These are phyloP conservation scores for Heterodera schachtii DNA, from an alignment of 1,140 invertebrate genomes.

Conservation along the genomic window DNA sequence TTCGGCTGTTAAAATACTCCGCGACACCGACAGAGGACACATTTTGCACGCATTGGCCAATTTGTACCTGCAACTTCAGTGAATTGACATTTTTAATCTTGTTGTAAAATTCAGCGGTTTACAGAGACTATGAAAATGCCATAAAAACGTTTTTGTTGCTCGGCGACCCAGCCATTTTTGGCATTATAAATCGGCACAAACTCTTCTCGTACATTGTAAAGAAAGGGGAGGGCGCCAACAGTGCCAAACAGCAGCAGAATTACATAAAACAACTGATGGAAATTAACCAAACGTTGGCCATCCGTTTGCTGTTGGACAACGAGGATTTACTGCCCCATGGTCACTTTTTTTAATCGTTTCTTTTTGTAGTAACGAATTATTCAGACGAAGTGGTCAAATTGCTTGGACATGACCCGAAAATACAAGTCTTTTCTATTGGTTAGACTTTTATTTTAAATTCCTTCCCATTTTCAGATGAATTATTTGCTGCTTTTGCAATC, in stretches of 20 bases:
- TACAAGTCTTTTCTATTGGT: conserved; percentile 65
- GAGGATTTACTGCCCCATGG: conserved; percentile 75
- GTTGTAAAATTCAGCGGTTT: conserved; percentile 77
- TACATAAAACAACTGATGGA: conserved; percentile 87
- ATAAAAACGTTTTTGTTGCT: conserved; percentile 83
- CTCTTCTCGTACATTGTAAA: conserved; percentile 42
- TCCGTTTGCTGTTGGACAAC: conserved; percentile 81
- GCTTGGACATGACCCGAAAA: conserved; percentile 76
- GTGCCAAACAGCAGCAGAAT: conserved; percentile 67
- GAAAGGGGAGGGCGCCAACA: not conserved
- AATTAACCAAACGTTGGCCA: conserved; percentile 81
- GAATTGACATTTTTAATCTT: not conserved
- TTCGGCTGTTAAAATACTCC: not conserved
- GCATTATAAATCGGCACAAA: conserved; percentile 58
- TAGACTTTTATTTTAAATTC: conserved; percentile 9
- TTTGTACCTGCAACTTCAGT: conserved; percentile 22
- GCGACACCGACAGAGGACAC: conserved; percentile 5
- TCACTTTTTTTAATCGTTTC: not conserved
- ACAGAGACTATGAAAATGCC: conserved; percentile 87
- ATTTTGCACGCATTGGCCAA: conserved; percentile 19
- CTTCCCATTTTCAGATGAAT: conserved; percentile 44
- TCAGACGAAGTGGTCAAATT: conserved; percentile 79
- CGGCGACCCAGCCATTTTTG: conserved; percentile 54
- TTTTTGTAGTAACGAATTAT: not conserved
- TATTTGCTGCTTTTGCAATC: conserved; percentile 48